Base-by-base conservation (phyloP, 92 coral and sea anemone species). In the Isaurus tuberculatus region DNA sequence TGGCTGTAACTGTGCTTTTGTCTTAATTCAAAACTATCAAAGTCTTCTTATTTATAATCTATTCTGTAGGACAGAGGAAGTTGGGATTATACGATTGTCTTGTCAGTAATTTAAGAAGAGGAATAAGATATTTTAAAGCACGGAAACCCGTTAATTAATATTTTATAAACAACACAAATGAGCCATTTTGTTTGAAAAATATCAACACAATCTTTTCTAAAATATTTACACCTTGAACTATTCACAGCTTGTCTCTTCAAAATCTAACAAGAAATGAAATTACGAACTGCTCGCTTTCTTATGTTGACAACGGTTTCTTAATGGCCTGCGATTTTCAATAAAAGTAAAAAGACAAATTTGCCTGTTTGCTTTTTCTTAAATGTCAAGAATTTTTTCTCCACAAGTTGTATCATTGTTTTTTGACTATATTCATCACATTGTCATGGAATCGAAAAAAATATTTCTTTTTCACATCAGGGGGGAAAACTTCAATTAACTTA, bases 1-100 rank as follows among this genome's bases (percentile, higher is more conserved):
- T 16, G 70, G 42, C 53, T 31, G 55, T 17, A 77, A 58, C 82
- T 77, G 82, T 77, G 82, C 82, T 77, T 58, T 77, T 77, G 82
- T 77, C 37, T 77, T 10, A n/a, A 31, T 58, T 77, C 70, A 77
- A 77, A 75, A 77, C 69, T 77, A 57, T 61, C 15, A 25, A 34
- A 32, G 22, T 23, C 51, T n/a, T 36, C 23, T 57, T 67, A 77
- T 77, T 37, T n/a, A 77, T 77, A 57, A 77, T 77, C 70, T 40
- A 77, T 77, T 20, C 13, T 27, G 51, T 34, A 43, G 26, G 53
- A 28, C 23, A 61, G 53, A 58, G 16, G 19, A 27, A 33, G 66
- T n/a, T 75, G 14, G 67, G 23, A 34, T 75, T 8, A n/a, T n/a
- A 34, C 82, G 34, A 77, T 77, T 77, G 64, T 77, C 23, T 33